Evolutionary conservation across 2,113 vertebrate genomes (phyloP).

Genomic region (Corydoras sp.): DNA sequence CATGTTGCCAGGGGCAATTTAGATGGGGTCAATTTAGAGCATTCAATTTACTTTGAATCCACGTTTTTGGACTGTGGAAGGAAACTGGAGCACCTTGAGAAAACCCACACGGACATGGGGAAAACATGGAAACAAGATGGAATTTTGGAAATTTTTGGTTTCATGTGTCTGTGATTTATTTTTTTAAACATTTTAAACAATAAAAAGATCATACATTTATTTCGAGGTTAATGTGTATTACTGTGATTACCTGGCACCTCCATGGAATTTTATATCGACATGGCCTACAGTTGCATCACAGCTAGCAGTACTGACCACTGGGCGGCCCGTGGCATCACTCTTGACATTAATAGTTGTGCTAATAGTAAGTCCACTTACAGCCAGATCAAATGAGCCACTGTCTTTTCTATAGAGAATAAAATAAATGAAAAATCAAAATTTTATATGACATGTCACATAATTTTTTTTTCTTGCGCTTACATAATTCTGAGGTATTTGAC

Average conservation of each 20-base stretch:
- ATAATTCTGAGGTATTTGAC: slow-evolving; percentile 59
- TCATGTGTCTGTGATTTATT: too few relatives aligned
- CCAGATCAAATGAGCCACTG: slow-evolving; percentile 63
- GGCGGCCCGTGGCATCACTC: slow-evolving; percentile 58
- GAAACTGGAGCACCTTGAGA: too few relatives aligned
- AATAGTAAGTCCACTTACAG: slow-evolving; percentile 52
- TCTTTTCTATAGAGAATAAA: slow-evolving; percentile 52
- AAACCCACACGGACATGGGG: too few relatives aligned
- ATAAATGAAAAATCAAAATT: background rate
- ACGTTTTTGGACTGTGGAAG: too few relatives aligned
- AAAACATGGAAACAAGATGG: too few relatives aligned
- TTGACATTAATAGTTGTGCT: slow-evolving; percentile 43
- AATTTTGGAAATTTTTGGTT: too few relatives aligned
- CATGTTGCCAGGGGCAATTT: too few relatives aligned
- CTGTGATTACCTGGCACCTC: slow-evolving; percentile 60
- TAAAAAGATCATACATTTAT: too few relatives aligned
- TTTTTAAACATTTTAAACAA: too few relatives aligned
- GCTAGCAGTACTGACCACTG: slow-evolving; percentile 45
- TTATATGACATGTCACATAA: background rate
- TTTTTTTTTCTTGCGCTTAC: slow-evolving; percentile 49
- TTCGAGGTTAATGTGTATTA: too few relatives aligned
- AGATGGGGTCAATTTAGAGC: too few relatives aligned
- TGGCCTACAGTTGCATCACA: slow-evolving; percentile 52
- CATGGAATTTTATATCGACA: slow-evolving; percentile 55
- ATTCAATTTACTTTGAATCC: too few relatives aligned